These are phyloP conservation scores for Corbicula japonica DNA, from an alignment of 2,888 invertebrate species.

Conservation along the genomic window DNA sequence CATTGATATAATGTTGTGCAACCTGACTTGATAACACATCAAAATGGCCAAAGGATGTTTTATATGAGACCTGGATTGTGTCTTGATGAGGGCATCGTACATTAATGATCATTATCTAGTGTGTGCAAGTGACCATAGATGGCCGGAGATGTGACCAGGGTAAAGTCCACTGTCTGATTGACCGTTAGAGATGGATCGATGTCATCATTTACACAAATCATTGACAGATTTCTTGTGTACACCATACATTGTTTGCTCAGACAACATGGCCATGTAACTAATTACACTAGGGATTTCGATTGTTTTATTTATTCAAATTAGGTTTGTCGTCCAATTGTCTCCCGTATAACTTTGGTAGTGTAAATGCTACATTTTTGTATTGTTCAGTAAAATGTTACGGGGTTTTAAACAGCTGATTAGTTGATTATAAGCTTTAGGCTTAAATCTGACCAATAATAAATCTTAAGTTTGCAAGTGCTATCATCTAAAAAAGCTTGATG, in stretches of 20 bases:
- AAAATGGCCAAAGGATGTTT: conserved; percentile 26
- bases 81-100: conserved; percentile 22
- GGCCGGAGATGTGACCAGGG: conserved; percentile 20
- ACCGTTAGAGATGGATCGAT: conserved; percentile 16
- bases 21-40: conserved; percentile 13
- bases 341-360: no score
- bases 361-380: no score
- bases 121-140: conserved; percentile 16
- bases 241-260: conserved; percentile 10
- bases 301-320: no score
- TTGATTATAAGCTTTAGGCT: no score
- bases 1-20: conserved; percentile 20
- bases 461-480: no score
- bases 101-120: conserved; percentile 12
- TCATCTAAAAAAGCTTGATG: no score
- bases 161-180: conserved; percentile 12
- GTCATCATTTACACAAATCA: conserved; percentile 17
- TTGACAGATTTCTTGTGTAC: conserved; percentile 12
- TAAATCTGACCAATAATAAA: no score
- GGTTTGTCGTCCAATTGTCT: no score
- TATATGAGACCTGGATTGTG: conserved; percentile 18
- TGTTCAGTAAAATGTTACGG: no score
- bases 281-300: conserved; percentile 9
- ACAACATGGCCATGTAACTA: conserved; percentile 12
- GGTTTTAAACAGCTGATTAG: no score